Conservation (phyloP, 2,888 invertebrate species). For the Microctonus brassicae region DNA sequence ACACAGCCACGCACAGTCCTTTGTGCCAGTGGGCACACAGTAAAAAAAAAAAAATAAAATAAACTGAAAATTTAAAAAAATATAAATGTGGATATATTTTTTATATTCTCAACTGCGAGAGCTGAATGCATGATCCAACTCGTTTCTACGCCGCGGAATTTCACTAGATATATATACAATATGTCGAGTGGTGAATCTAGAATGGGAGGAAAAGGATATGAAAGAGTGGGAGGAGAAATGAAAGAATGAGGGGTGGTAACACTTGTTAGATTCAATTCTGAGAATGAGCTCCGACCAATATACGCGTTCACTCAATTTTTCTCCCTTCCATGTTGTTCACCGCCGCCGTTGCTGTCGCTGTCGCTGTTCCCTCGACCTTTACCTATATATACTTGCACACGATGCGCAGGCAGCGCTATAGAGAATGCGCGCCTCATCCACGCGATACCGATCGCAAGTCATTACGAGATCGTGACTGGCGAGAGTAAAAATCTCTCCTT, state of each 20-base stretch:
- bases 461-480: conserved; percentile 39
- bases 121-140: conserved; percentile 11
- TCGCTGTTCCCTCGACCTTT: conserved; percentile 23
- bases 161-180: conserved; percentile 62
- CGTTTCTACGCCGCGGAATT: conserved; percentile 41
- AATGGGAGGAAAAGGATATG: conserved; percentile 41
- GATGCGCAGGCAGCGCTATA: conserved; percentile 16
- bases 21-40: too few relatives aligned
- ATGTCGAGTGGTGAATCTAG: too few relatives aligned
- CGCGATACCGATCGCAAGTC: conserved; percentile 38
- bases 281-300: conserved; percentile 53
- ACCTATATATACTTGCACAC: conserved; percentile 32
- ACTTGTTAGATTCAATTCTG: conserved; percentile 66
- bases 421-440: conserved; percentile 29
- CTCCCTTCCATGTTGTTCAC: conserved; percentile 37
- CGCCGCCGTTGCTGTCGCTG: background rate
- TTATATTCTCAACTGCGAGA: conserved; percentile 41
- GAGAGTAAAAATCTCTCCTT: conserved; percentile 24
- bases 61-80: background rate
- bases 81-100: background rate
- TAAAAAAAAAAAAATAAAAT: too few relatives aligned
- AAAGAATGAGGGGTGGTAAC: conserved; percentile 56
- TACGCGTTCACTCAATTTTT: conserved; percentile 59
- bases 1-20: too few relatives aligned
- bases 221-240: conserved; percentile 21